A percentile compares a stretch with the other conserved stretches of the same genome.
Evolutionary conservation across 2,888 invertebrate genomes (phyloP).

Genomic region (Hirtodrosophila alboralis): DNA sequence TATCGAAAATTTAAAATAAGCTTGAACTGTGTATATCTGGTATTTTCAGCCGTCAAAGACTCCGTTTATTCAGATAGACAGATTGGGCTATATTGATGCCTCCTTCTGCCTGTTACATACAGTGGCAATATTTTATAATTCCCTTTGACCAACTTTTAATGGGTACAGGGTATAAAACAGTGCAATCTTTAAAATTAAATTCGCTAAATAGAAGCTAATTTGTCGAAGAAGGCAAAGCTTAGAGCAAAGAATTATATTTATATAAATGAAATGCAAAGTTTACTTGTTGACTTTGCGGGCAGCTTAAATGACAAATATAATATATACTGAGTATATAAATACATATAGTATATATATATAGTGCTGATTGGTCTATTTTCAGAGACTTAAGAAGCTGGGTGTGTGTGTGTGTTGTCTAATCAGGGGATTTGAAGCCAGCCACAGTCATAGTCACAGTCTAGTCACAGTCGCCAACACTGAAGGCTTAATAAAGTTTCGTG

Average conservation of each 20-base stretch:
- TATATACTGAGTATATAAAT: background rate
- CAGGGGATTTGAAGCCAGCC: slow-evolving; percentile 13
- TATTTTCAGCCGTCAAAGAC: too few species aligned
- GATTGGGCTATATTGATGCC: too few species aligned
- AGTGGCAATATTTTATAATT: too few species aligned
- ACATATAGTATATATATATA: background rate
- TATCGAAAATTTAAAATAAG: too few species aligned
- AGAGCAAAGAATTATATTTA: background rate
- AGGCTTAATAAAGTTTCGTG: slow-evolving; percentile 58
- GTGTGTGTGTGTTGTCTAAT: slow-evolving; percentile 17
- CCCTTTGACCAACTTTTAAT: too few species aligned
- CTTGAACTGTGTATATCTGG: too few species aligned
- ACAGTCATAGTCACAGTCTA: background rate
- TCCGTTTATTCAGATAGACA: too few species aligned
- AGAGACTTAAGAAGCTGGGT: slow-evolving; percentile 40
- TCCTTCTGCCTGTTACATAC: too few species aligned
- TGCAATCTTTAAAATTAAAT: slow-evolving; percentile 24
- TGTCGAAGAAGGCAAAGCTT: slow-evolving; percentile 13
- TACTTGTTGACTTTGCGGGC: slow-evolving; percentile 62
- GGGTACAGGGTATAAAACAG: too few species aligned
- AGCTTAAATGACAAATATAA: slow-evolving; percentile 9
- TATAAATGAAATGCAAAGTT: slow-evolving; percentile 56
- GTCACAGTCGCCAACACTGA: too few species aligned
- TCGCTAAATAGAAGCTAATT: background rate
- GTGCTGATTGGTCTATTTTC: slow-evolving; percentile 30